Conservation (phyloP, 2,797 vertebrate species). For the Anas flavirostris region DNA sequence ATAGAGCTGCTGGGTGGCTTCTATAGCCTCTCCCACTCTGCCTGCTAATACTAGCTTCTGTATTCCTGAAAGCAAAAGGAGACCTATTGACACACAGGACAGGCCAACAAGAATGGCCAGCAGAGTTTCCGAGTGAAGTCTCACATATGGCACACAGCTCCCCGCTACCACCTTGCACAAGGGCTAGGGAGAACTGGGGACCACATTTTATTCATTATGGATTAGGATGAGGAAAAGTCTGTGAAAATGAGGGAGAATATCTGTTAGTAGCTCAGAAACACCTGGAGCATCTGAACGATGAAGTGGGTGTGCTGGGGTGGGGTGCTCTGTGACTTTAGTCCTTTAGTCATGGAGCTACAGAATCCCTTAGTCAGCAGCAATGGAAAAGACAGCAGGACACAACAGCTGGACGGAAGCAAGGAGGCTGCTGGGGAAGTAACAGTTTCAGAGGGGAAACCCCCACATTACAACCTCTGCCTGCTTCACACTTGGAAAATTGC, state of each 20-base stretch:
- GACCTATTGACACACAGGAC: background rate
- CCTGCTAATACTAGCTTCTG: slow-evolving; percentile 97
- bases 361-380: background rate
- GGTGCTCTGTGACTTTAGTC: background rate
- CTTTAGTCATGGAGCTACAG: background rate
- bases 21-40: slow-evolving; percentile 95
- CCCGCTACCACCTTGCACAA: background rate
- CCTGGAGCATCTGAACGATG: background rate
- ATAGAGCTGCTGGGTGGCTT: slow-evolving; percentile 94
- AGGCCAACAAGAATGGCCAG: background rate
- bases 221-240: background rate
- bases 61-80: slow-evolving; percentile 87
- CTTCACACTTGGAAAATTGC: background rate
- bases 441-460: background rate
- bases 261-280: background rate
- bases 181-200: background rate
- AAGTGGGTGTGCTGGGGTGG: background rate
- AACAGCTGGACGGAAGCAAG: background rate
- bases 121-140: background rate
- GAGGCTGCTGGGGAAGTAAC: background rate
- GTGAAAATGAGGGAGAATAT: background rate
- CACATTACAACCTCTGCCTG: background rate
- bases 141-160: background rate
- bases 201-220: background rate
- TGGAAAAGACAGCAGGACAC: background rate